Percentiles rank a stretch among this genome's conserved stretches.
Conservation (phyloP, 2,797 vertebrate genomes). For the Discoglossus pictus region DNA sequence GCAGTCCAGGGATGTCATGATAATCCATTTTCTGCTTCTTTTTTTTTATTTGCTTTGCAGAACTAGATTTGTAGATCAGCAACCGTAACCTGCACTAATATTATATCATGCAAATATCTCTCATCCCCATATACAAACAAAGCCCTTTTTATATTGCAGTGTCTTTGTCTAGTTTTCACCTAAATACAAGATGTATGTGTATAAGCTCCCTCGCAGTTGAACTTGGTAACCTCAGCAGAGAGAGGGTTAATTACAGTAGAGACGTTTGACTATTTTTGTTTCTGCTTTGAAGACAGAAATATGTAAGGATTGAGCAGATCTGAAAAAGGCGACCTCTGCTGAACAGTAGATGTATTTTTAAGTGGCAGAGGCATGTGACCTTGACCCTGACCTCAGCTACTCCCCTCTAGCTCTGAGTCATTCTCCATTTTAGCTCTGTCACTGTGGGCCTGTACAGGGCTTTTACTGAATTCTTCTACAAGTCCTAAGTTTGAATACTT, state of each 20-base stretch:
- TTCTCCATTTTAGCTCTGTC: slow-evolving; percentile 75
- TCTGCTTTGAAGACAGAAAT: slow-evolving; percentile 43
- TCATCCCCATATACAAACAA: no score
- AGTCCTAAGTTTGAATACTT: no score
- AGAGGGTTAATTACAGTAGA: slow-evolving; percentile 51
- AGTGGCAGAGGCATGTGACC: slow-evolving; percentile 66
- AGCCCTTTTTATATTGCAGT: no score
- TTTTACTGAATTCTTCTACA: no score
- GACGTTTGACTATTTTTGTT: slow-evolving; percentile 54
- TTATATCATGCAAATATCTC: no score
- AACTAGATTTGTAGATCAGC: not conserved
- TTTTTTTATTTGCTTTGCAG: not conserved
- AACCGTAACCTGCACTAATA: no score
- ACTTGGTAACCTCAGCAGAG: slow-evolving; percentile 20
- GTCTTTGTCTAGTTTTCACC: no score
- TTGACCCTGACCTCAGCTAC: slow-evolving; percentile 72
- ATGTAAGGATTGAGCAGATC: slow-evolving; percentile 20
- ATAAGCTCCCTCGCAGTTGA: not conserved
- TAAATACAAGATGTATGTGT: no score
- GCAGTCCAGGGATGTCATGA: slow-evolving; percentile 18
- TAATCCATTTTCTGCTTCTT: not conserved
- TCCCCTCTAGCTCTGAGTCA: slow-evolving; percentile 69
- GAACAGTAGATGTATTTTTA: slow-evolving; percentile 41
- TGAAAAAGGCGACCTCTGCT: slow-evolving; percentile 43
- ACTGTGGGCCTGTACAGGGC: slow-evolving; percentile 58